Evolutionary conservation across 2,888 invertebrate species (phyloP), one percentile per base, ranked within the genome.

Genomic region (Tineola bisselliella): DNA sequence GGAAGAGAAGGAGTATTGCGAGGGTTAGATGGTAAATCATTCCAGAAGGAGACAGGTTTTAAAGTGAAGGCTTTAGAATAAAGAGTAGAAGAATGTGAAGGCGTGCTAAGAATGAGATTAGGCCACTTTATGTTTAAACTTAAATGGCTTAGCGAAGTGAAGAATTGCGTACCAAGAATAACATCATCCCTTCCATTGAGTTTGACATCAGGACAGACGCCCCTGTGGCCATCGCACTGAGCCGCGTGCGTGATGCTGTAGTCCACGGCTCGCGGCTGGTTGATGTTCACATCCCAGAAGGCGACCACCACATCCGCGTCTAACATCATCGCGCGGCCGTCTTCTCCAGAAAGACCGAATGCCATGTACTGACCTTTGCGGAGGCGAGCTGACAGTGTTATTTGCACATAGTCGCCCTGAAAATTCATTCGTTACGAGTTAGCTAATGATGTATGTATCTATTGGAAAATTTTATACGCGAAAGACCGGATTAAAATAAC

Each of bases 301-400:
- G 93, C 93, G 0, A 97, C 94, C 0, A 92, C 93, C 4, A 96
- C 93, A 70, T 97, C 96, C 0, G 92, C 93, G 10, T 94, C 95
- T 61, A 90, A 78, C 95, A 95, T 95, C 74, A 92, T 91, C 0
- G 93, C 83, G 33, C 88, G 84, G 12, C 92, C 92, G 69, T 92
- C 91, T 44, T 90, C 90, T 0, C 95, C 96, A 1, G 95, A 95
- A 44, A 95, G 80, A 0, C 96, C 96, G 66, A 97, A 96, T 0
- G 95, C 92, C 87, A 96, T 92, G 78, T 96, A 97, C 73, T 96
- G 94, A 70, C 95, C 93, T 68, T 93, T 93, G 25, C 89, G 87
- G 33, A 96, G 93, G 33, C 92, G 89, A 0, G 93, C 96, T 1
- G 94, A 91, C 52, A 96, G 75, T 33, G 93, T 92, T 61, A 97